Percentiles rank a stretch among this genome's conserved stretches.
Conservation (phyloP, 2,888 invertebrate species). For the Tipula confusa region DNA sequence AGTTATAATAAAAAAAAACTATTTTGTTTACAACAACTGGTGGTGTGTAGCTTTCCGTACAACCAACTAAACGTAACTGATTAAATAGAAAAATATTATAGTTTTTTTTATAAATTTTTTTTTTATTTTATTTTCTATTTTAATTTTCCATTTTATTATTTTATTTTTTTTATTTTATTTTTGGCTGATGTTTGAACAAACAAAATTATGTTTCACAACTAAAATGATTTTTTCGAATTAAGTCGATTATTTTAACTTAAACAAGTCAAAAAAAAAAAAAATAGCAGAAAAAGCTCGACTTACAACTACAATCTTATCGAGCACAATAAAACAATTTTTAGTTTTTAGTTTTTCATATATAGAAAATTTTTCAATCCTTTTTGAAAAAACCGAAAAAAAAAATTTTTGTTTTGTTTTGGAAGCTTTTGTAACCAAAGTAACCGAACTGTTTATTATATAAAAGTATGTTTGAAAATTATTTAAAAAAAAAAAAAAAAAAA, state of each 20-base stretch:
- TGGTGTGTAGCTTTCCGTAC: slow-evolving; percentile 9
- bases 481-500: neutral
- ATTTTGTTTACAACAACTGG: neutral
- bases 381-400: neutral
- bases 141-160: too few relatives aligned
- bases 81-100: neutral
- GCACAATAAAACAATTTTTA: neutral
- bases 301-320: neutral
- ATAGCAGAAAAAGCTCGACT: neutral
- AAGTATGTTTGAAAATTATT: neutral
- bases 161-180: neutral
- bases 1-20: neutral
- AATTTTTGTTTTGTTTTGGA: slow-evolving; percentile 26
- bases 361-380: neutral
- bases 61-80: neutral
- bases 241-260: neutral
- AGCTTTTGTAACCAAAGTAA: slow-evolving; percentile 21
- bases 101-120: neutral
- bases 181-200: neutral
- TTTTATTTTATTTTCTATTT: too few relatives aligned
- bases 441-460: neutral
- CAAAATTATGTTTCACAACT: neutral
- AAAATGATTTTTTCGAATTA: neutral
- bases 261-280: too few relatives aligned
- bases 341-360: neutral